Base-by-base conservation (phyloP, 2,888 invertebrate species). In the Cynaeus angustus region DNA sequence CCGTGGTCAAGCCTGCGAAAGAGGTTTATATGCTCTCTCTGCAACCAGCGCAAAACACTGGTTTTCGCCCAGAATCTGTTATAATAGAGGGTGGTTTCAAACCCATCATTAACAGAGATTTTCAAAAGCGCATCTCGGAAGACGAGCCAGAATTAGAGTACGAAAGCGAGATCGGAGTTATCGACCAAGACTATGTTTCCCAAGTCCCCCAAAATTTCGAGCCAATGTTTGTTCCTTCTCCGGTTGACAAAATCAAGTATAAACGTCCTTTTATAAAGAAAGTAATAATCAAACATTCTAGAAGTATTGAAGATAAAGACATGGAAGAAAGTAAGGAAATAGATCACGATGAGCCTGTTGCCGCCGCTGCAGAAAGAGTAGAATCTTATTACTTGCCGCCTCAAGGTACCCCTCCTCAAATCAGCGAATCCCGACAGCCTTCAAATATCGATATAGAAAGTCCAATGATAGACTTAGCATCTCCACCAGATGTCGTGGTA, bases 31-130 rank as follows among this genome's bases (percentile, higher is more conserved):
- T 14, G 3, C n/a, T 26, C 3, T 13, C 4, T n/a, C 33, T 61
- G 6, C 26, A 37, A 26, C 48, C 50, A 5, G 61, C 61, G 0
- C 5, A 14, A 6, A 61, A 61, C 13, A 61, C 61, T 10, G 61
- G 61, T 6, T 95, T 95, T 76, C 91, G 93, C 81, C 94, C 94
- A 0, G 91, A 91, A 74, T 91, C 93, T 0, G 91, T 95, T 3
- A 91, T 94, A 0, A 91, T 95, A 9, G 95, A 95, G 85, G 91
- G 93, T 66, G 95, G 95, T 0, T 95, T 95, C 79, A 93, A 91
- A 73, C 95, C 95, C 0, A 94, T 95, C 14, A 88, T 92, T 59
- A 74, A 61, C 16, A 89, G 88, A 82, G 85, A 87, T 52, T 85
- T 86, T 16, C 87, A 89, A 81, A 88, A 89, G 64, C 85, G 89